These are phyloP conservation scores for Verasper variegatus DNA, from an alignment of 2,113 vertebrate genomes.

Conservation along the genomic window DNA sequence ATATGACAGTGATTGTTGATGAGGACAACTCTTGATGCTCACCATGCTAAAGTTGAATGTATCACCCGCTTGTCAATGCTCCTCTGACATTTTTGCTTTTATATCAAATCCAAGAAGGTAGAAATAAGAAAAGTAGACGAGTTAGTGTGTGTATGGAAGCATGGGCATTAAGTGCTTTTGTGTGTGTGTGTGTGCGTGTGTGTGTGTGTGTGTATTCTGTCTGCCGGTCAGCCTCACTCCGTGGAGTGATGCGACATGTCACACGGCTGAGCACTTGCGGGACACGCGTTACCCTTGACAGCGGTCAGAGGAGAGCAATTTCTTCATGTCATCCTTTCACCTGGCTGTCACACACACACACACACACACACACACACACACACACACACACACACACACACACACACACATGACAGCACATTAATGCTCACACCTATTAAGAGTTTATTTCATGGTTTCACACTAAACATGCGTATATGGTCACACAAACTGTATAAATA, in stretches of 20 bases:
- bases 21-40: too few relatives aligned
- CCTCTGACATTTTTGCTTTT: too few relatives aligned
- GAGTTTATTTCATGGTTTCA: slow-evolving; percentile 53
- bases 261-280: slow-evolving; percentile 66
- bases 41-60: too few relatives aligned
- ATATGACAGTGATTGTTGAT: too few relatives aligned
- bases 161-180: background rate
- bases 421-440: slow-evolving; percentile 36
- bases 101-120: too few relatives aligned
- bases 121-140: background rate
- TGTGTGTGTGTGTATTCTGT: background rate
- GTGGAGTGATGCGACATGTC: slow-evolving; percentile 58
- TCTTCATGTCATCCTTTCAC: slow-evolving; percentile 75
- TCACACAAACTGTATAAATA: slow-evolving; percentile 48
- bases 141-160: background rate
- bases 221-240: slow-evolving; percentile 29
- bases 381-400: slow-evolving; percentile 8
- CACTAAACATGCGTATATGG: slow-evolving; percentile 37
- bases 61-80: too few relatives aligned
- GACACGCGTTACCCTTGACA: slow-evolving; percentile 65
- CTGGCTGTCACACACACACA: slow-evolving; percentile 60
- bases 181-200: background rate
- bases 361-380: background rate
- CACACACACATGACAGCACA: slow-evolving; percentile 23
- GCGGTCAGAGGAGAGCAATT: slow-evolving; percentile 72